These are phyloP conservation scores for Scaptomyza graminum DNA, from an alignment of 1,140 invertebrate genomes.

Conservation along the genomic window DNA sequence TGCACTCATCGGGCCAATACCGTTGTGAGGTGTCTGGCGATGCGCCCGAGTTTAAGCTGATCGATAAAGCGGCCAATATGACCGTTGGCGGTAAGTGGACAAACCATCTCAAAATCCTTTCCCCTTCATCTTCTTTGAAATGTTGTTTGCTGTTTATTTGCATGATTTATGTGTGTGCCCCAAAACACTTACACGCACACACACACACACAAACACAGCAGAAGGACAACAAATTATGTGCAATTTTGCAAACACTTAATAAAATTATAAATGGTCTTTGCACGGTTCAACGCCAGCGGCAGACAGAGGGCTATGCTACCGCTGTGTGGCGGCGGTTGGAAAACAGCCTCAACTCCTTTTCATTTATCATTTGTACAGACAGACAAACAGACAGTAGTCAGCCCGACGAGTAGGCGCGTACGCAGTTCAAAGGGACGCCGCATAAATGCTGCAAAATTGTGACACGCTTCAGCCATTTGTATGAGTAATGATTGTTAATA, in stretches of 20 bases:
- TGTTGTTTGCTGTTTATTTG: conserved; percentile 48
- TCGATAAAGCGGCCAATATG: conserved; percentile 86
- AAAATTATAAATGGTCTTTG: conserved; percentile 82
- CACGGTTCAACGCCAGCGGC: conserved; percentile 58
- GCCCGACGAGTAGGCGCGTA: conserved; percentile 39
- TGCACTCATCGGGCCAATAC: conserved; percentile 85
- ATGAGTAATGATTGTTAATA: conserved; percentile 83
- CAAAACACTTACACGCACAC: neutral
- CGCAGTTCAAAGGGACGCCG: conserved; percentile 74
- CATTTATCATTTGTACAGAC: conserved; percentile 66
- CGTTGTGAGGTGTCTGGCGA: conserved; percentile 88
- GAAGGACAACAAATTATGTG: conserved; percentile 80
- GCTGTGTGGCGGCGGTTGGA: neutral
- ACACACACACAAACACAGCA: conserved; percentile 32
- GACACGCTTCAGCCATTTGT: conserved; percentile 81
- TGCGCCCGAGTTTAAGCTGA: conserved; percentile 87
- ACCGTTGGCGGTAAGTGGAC: conserved; percentile 86
- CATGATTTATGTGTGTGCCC: conserved; percentile 60
- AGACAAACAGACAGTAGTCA: conserved; percentile 40
- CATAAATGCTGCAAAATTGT: conserved; percentile 81
- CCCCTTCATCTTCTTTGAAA: conserved; percentile 16
- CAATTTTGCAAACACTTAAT: conserved; percentile 82
- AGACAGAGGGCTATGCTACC: neutral
- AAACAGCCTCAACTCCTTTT: conserved; percentile 62
- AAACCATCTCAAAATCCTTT: neutral